Evolutionary conservation across 2,113 vertebrate species (phyloP).

Genomic region (Archilochus colubris): DNA sequence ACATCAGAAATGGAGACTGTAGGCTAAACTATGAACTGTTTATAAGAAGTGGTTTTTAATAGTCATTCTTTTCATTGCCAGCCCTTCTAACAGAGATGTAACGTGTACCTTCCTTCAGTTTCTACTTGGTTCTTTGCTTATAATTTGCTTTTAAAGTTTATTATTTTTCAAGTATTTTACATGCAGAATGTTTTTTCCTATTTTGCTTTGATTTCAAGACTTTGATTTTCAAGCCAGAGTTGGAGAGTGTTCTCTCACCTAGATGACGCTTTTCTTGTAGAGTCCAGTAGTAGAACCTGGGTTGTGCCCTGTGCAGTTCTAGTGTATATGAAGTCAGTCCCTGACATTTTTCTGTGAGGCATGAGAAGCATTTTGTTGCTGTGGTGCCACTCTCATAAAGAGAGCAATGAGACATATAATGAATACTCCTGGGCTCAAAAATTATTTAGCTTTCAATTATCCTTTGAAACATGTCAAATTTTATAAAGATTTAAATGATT

Average conservation of each 20-base stretch:
- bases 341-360: background rate
- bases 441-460: background rate
- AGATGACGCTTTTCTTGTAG: background rate
- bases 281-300: background rate
- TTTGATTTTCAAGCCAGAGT: background rate
- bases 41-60: background rate
- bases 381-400: background rate
- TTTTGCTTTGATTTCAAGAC: background rate
- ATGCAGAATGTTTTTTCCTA: background rate
- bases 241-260: background rate
- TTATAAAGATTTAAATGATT: background rate
- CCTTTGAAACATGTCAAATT: background rate
- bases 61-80: background rate
- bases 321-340: background rate
- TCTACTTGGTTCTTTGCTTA: background rate
- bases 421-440: background rate
- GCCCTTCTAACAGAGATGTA: background rate
- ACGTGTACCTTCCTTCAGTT: background rate
- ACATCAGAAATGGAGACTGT: conserved; percentile 10
- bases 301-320: background rate
- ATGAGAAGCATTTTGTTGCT: background rate
- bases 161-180: background rate
- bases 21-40: conserved; percentile 14
- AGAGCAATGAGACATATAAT: background rate
- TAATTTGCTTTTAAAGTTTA: background rate